Evolutionary conservation across 1,140 invertebrate species (phyloP).

Genomic region (Batillaria attramentaria): DNA sequence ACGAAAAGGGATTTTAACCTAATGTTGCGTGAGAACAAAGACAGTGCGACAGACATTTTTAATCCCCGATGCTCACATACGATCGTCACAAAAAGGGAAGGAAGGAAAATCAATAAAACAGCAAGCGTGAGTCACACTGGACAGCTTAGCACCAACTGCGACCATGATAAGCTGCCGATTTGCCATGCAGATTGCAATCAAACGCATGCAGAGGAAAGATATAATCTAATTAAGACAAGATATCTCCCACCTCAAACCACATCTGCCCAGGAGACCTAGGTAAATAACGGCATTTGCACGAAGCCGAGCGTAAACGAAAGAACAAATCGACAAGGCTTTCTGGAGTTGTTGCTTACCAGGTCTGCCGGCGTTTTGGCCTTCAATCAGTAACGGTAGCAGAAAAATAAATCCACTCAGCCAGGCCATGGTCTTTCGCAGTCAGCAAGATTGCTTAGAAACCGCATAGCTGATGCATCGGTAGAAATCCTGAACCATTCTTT

Average conservation of each 20-base stretch:
- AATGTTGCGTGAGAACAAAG: no score
- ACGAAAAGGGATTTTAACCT: no score
- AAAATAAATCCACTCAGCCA: background rate
- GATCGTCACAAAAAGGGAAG: no score
- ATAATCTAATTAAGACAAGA: background rate
- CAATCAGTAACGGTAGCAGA: background rate
- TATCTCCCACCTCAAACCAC: background rate
- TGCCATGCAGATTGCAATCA: background rate
- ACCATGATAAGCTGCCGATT: no score
- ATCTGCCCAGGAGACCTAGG: background rate
- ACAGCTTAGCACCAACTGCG: no score
- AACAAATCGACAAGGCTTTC: no score
- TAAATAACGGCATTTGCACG: background rate
- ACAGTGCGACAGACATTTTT: no score
- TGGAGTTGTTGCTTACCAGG: background rate
- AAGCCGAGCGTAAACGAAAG: background rate
- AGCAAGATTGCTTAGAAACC: background rate
- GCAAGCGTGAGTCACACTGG: no score
- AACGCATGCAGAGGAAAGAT: background rate
- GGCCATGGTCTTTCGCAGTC: background rate
- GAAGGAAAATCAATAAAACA: no score
- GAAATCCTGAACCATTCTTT: conserved; percentile 3
- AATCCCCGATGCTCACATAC: no score
- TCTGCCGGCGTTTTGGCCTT: conserved; percentile 4
- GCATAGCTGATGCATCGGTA: conserved; percentile 10